phyloP scores from a whole-genome alignment of 2,113 vertebrate species.

The Toxostoma redivivum region DNA sequence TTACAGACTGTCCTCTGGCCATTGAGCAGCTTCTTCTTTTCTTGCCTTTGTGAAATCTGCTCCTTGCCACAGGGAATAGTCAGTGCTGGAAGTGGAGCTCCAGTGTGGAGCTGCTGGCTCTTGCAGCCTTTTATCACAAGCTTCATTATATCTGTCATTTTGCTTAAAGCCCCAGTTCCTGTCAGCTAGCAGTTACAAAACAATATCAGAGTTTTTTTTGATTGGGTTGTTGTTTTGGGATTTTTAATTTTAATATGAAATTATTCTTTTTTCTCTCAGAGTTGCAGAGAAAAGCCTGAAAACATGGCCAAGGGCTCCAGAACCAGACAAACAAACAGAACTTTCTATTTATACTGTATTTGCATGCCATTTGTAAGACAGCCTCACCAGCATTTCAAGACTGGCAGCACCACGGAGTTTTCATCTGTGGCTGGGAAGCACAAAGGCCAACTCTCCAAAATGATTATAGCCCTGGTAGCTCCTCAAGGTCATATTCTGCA shows the following conservation, averaged over 20 bases:
- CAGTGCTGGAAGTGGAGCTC: not conserved
- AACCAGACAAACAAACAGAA: slow-evolving; percentile 14
- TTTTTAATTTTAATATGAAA: not conserved
- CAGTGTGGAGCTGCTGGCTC: not conserved
- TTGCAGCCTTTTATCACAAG: not conserved
- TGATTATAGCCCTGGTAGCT: not conserved
- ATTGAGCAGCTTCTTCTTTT: not conserved
- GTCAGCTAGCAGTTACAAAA: slow-evolving; percentile 18
- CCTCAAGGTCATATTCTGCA: not conserved
- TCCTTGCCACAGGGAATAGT: not conserved
- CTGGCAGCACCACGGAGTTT: not conserved
- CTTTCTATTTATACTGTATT: not conserved
- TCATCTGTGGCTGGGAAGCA: not conserved
- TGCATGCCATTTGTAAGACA: slow-evolving; percentile 9
- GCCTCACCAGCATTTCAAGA: not conserved
- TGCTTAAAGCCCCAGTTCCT: not conserved
- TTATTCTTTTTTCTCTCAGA: not conserved
- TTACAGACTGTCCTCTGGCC: not conserved
- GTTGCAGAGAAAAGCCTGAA: not conserved
- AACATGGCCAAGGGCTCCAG: not conserved
- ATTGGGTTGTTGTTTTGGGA: not conserved
- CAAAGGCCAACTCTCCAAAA: not conserved
- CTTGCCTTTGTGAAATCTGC: slow-evolving; percentile 1
- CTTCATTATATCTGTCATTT: not conserved
- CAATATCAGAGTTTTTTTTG: not conserved